Conservation (phyloP, 2,888 invertebrate species). For the Erynnis tages region DNA sequence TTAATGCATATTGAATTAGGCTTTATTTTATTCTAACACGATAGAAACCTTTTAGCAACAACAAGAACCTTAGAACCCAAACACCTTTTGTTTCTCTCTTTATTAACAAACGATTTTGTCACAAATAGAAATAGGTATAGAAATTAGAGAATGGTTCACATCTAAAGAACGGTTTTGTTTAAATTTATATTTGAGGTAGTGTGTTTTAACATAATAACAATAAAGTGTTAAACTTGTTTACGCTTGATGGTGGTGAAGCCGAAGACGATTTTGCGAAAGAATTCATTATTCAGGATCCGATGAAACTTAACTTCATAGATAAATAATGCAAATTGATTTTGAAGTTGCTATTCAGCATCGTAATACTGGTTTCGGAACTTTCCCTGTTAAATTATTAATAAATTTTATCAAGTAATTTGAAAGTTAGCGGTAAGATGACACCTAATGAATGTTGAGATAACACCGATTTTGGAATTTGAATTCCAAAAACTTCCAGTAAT, state of each 20-base stretch:
- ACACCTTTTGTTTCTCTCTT: background rate
- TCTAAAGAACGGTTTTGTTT: background rate
- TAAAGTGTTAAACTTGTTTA: background rate
- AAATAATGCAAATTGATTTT: slow-evolving; percentile 31
- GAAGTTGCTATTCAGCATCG: slow-evolving; percentile 18
- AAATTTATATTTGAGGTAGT: background rate
- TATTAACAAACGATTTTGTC: background rate
- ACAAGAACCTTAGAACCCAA: background rate
- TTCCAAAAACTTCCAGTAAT: too few relatives aligned
- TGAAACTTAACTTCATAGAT: slow-evolving; percentile 16
- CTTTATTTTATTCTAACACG: background rate
- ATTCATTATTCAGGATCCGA: background rate
- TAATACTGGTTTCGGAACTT: slow-evolving; percentile 21
- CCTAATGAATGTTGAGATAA: slow-evolving; percentile 8
- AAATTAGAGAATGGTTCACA: background rate
- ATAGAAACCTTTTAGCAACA: background rate
- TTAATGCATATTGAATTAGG: too few relatives aligned
- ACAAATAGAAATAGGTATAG: slow-evolving; percentile 3
- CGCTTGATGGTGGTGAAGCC: too few relatives aligned
- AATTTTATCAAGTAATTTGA: slow-evolving; percentile 14
- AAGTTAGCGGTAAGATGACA: slow-evolving; percentile 3
- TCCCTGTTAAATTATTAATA: slow-evolving; percentile 9
- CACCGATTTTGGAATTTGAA: too few relatives aligned
- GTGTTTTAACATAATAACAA: too few relatives aligned
- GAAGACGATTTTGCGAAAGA: too few relatives aligned